phyloP scores from a whole-genome alignment of 1,140 invertebrate species.

The Scaptomyza hsui region DNA sequence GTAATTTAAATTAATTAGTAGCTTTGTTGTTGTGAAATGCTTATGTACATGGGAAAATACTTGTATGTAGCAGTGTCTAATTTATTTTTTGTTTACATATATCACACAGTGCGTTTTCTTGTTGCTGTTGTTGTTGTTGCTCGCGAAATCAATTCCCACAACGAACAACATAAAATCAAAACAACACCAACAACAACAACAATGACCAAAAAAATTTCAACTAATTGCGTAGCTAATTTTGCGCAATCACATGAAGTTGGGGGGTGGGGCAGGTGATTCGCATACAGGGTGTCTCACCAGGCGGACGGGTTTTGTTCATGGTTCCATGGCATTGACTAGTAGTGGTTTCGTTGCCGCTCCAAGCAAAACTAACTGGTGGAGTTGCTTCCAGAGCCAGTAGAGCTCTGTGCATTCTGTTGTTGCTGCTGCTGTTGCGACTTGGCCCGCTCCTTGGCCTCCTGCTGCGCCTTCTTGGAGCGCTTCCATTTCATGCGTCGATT shows the following conservation, averaged over 20 bases:
- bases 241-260: constrained; percentile 50
- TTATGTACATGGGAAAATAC: constrained; percentile 62
- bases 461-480: constrained; percentile 95
- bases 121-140: constrained; percentile 36
- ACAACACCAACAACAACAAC: constrained; percentile 37
- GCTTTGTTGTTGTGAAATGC: constrained; percentile 32
- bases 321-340: constrained; percentile 68
- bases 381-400: constrained; percentile 14
- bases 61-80: constrained; percentile 54
- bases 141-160: constrained; percentile 54
- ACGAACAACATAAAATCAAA: constrained; percentile 30
- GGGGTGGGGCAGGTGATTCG: constrained; percentile 2
- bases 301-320: constrained; percentile 59
- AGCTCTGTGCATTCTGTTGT: constrained; percentile 49
- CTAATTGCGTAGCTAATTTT: constrained; percentile 67
- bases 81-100: constrained; percentile 70
- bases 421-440: constrained; percentile 77
- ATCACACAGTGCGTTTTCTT: constrained; percentile 66
- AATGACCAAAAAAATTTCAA: constrained; percentile 57
- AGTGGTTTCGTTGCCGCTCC: constrained; percentile 4
- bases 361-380: constrained; percentile 58
- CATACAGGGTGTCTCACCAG: constrained; percentile 64
- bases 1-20: constrained; percentile 63
- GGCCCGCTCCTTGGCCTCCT: constrained; percentile 86
- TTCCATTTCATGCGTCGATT: constrained; percentile 98